Percentiles rank a stretch among this genome's conserved stretches.
Evolutionary conservation across 1,140 invertebrate genomes (phyloP).

Genomic region (Drosophila fuyamai): DNA sequence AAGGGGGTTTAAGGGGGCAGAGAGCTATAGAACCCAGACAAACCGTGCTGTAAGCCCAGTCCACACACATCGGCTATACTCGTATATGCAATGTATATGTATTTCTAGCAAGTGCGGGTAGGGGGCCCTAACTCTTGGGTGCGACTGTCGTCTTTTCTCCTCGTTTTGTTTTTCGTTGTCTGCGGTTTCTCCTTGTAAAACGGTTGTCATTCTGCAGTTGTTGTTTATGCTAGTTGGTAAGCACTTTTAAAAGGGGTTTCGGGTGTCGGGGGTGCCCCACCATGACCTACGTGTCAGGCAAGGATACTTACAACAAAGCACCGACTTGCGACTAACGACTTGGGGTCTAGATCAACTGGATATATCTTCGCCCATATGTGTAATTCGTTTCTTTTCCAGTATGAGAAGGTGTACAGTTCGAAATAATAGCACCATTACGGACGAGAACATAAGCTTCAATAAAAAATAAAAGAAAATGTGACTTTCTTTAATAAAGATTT

Average conservation of each 20-base stretch:
- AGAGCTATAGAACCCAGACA: slow-evolving; percentile 18
- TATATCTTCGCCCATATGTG: slow-evolving; percentile 23
- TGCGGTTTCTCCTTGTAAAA: slow-evolving; percentile 68
- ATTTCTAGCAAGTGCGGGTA: slow-evolving; percentile 2
- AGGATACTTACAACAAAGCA: slow-evolving; percentile 49
- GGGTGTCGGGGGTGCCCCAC: slow-evolving; percentile 13
- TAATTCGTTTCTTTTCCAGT: not conserved
- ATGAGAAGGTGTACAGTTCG: slow-evolving; percentile 5
- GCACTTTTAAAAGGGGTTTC: slow-evolving; percentile 36
- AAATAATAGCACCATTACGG: too few relatives aligned
- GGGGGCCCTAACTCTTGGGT: slow-evolving; percentile 40
- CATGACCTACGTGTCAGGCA: slow-evolving; percentile 73
- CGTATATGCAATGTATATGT: not conserved
- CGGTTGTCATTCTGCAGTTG: slow-evolving; percentile 61
- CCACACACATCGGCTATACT: slow-evolving; percentile 2
- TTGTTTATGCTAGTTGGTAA: slow-evolving; percentile 59
- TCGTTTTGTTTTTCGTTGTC: slow-evolving; percentile 15
- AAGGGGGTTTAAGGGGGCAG: slow-evolving; percentile 1
- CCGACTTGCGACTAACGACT: slow-evolving; percentile 53
- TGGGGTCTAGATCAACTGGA: slow-evolving; percentile 61
- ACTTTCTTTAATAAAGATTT: too few relatives aligned
- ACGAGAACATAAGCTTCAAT: too few relatives aligned
- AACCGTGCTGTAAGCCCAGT: slow-evolving; percentile 6
- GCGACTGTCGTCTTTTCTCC: slow-evolving; percentile 33
- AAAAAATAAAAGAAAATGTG: too few relatives aligned